phyloP scores from a whole-genome alignment of 2,113 vertebrate genomes.

The Cheirogaleus medius region DNA sequence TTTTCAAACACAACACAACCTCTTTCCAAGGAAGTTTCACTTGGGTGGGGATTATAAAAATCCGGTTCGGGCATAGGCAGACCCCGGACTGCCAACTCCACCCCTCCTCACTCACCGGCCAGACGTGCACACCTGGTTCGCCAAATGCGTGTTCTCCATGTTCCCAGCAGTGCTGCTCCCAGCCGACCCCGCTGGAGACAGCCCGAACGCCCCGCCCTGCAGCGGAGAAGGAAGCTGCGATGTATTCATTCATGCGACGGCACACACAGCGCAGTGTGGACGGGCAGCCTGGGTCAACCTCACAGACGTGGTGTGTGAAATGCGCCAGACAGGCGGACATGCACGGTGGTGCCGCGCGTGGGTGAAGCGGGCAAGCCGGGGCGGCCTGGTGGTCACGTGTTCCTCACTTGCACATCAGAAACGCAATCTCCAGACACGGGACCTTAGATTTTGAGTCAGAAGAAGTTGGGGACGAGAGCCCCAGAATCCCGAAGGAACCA shows the following conservation, averaged over 20 bases:
- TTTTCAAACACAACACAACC: not conserved
- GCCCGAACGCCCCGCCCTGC: accelerated
- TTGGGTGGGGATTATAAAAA: not conserved
- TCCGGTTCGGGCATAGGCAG: accelerated
- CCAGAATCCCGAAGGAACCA: too few species aligned
- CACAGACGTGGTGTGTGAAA: too few species aligned
- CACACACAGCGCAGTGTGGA: not conserved
- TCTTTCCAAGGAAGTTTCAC: not conserved
- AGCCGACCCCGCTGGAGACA: too few species aligned
- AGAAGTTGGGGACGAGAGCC: too few species aligned
- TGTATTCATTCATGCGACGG: accelerated
- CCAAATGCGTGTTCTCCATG: accelerated
- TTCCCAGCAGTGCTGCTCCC: accelerated
- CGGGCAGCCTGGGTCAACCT: too few species aligned
- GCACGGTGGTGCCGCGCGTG: too few species aligned
- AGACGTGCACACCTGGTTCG: not conserved
- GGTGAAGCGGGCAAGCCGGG: too few species aligned
- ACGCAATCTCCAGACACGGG: not conserved
- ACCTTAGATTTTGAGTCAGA: not conserved
- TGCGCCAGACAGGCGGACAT: too few species aligned
- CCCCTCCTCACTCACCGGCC: too few species aligned
- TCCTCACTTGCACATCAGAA: not conserved
- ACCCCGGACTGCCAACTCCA: accelerated
- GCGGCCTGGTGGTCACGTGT: not conserved
- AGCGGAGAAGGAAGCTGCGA: accelerated